A percentile compares a stretch with the other conserved stretches of the same genome.
phyloP scores from a whole-genome alignment of 2,113 vertebrate species.

The Tachuris rubrigastra region DNA sequence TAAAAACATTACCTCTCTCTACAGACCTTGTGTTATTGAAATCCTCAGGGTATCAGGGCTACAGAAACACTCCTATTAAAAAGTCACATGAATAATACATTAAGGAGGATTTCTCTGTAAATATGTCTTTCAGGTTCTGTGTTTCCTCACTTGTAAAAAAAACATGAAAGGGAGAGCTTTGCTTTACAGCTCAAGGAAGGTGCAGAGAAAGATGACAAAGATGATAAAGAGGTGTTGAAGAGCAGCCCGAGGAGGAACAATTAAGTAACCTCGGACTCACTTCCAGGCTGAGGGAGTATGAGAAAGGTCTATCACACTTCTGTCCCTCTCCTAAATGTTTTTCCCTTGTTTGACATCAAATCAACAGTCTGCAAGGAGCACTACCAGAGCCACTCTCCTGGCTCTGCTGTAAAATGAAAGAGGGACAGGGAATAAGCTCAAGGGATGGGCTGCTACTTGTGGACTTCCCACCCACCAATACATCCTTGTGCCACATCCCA shows the following conservation, averaged over 20 bases:
- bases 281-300: background rate
- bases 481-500: background rate
- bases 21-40: background rate
- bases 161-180: slow-evolving; percentile 9
- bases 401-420: background rate
- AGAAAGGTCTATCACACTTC: background rate
- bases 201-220: background rate
- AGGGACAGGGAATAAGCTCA: background rate
- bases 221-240: background rate
- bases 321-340: background rate
- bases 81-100: slow-evolving; percentile 61
- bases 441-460: background rate
- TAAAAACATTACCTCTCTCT: background rate
- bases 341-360: background rate
- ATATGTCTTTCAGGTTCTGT: slow-evolving; percentile 33
- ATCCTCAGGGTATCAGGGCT: background rate
- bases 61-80: slow-evolving; percentile 14
- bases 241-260: background rate
- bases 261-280: background rate
- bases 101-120: slow-evolving; percentile 35
- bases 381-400: background rate
- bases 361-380: background rate
- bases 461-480: background rate
- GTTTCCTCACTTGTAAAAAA: slow-evolving; percentile 12
- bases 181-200: background rate